phyloP scores from a whole-genome alignment of 2,888 invertebrate genomes.

The Polia nebulosa region DNA sequence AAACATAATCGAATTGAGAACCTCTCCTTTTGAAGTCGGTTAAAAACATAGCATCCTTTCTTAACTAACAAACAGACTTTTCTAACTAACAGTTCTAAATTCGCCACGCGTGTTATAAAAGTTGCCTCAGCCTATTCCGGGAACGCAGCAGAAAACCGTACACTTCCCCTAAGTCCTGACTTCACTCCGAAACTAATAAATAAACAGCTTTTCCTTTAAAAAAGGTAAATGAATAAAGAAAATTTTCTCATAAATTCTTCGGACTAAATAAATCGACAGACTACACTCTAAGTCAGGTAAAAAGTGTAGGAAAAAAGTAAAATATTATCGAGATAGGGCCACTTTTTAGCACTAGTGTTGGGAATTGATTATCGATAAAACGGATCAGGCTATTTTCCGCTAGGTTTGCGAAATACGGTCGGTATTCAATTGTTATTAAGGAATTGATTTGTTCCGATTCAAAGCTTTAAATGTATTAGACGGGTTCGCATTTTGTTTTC shows the following conservation, averaged over 20 bases:
- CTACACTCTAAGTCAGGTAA: constrained; percentile 60
- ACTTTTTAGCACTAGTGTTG: constrained; percentile 65
- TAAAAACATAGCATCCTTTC: neutral
- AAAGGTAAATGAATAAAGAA: constrained; percentile 52
- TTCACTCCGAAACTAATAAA: constrained; percentile 48
- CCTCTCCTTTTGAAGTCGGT: no score
- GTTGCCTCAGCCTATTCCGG: neutral
- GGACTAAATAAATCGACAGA: constrained; percentile 60
- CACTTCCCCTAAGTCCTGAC: constrained; percentile 13
- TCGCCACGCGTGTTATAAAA: neutral
- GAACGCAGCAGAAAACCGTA: constrained; percentile 2
- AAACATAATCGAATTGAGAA: no score
- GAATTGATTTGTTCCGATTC: constrained; percentile 71
- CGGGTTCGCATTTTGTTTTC: constrained; percentile 49
- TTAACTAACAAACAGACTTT: neutral
- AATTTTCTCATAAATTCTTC: constrained; percentile 52
- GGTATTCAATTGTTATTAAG: constrained; percentile 75
- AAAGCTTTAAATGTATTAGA: constrained; percentile 63
- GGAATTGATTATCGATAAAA: constrained; percentile 69
- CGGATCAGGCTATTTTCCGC: constrained; percentile 72
- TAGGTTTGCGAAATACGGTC: constrained; percentile 64
- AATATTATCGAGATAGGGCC: constrained; percentile 63
- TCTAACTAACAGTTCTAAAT: neutral
- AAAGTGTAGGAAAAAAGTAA: constrained; percentile 63
- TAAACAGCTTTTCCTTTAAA: constrained; percentile 36